Conservation (phyloP, 1,140 invertebrate genomes). For the Aphaenogaster rudis region DNA sequence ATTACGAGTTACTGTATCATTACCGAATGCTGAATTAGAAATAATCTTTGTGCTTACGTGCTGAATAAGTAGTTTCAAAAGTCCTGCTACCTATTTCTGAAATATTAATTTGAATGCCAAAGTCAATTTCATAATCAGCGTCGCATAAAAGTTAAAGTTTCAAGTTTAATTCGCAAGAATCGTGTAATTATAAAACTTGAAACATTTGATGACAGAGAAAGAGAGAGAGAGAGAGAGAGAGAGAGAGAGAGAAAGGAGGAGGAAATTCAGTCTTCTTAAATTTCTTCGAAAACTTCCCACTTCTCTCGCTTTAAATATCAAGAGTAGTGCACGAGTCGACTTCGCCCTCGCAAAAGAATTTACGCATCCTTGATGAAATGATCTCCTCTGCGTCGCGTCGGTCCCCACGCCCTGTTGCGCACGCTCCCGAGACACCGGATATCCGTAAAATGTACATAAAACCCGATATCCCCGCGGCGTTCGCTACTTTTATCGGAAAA, state of each 20-base stretch:
- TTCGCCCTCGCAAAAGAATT: not conserved
- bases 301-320: not conserved
- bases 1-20: constrained; percentile 27
- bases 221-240: too few relatives aligned
- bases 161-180: not conserved
- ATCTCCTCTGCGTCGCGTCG: not conserved
- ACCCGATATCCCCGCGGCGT: not conserved
- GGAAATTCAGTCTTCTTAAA: not conserved
- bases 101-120: not conserved
- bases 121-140: not conserved
- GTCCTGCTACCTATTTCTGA: not conserved
- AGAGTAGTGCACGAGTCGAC: not conserved
- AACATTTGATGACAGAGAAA: not conserved
- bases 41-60: not conserved
- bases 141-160: not conserved
- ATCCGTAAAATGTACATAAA: not conserved
- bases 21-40: constrained; percentile 24
- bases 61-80: not conserved
- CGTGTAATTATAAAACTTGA: not conserved
- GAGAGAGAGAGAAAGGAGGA: too few relatives aligned
- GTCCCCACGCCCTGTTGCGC: too few relatives aligned
- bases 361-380: not conserved
- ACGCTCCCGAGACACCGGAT: not conserved
- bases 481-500: not conserved
- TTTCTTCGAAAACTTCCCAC: not conserved